phyloP scores from a whole-genome alignment of 23 tunicate genomes.

The Aplidium turbinatum region DNA sequence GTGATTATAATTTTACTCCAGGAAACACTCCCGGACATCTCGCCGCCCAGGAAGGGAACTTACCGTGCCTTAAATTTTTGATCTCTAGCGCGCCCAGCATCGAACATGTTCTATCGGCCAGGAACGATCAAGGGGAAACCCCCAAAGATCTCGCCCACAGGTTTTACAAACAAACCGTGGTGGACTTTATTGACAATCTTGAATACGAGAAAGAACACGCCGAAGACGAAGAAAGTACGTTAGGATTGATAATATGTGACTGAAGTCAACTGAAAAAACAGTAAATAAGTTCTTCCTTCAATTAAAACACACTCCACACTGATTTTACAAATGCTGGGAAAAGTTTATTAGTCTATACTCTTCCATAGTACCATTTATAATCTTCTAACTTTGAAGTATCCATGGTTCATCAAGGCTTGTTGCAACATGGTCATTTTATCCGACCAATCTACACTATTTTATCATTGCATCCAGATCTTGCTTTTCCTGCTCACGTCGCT shows the following conservation, averaged over 20 bases:
- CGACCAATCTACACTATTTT: too few relatives aligned
- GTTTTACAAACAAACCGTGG: slow-evolving; percentile 75
- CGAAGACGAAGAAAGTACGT: slow-evolving; percentile 81
- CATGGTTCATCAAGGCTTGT: not conserved
- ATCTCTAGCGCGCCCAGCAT: slow-evolving; percentile 44
- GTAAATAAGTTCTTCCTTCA: too few relatives aligned
- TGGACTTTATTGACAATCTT: slow-evolving; percentile 73
- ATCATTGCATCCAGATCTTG: slow-evolving; percentile 70
- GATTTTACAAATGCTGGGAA: too few relatives aligned
- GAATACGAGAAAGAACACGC: slow-evolving; percentile 66
- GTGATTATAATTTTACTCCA: too few relatives aligned
- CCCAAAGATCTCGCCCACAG: slow-evolving; percentile 79
- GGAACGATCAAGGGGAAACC: slow-evolving; percentile 92
- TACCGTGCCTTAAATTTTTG: slow-evolving; percentile 82
- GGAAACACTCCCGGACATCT: slow-evolving; percentile 90
- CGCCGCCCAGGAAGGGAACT: slow-evolving; percentile 94
- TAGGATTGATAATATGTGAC: too few relatives aligned
- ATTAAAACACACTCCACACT: too few relatives aligned
- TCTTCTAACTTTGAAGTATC: too few relatives aligned
- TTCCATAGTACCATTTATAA: too few relatives aligned
- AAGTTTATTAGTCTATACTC: too few relatives aligned
- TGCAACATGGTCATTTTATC: not conserved
- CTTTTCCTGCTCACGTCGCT: slow-evolving; percentile 96
- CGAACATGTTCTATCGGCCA: slow-evolving; percentile 67
- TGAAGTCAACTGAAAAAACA: too few relatives aligned